Percentiles rank a stretch among this genome's conserved stretches.
phyloP scores from a whole-genome alignment of 2,888 invertebrate genomes.

The Cremastinae sp. region DNA sequence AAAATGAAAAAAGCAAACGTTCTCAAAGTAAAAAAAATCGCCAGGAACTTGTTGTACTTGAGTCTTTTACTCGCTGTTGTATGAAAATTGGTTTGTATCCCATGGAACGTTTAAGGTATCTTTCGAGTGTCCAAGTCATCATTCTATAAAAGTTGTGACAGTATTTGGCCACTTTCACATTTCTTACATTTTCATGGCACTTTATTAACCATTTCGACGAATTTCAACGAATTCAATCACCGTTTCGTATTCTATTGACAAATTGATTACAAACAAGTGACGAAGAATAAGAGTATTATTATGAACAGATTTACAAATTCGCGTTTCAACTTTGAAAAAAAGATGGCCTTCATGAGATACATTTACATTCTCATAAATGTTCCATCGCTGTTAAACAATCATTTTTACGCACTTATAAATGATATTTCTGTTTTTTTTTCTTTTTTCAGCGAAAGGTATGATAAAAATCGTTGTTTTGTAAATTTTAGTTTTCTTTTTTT shows the following conservation, averaged over 20 bases:
- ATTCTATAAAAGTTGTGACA: slow-evolving; percentile 18
- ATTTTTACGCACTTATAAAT: no score
- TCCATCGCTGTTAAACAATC: no score
- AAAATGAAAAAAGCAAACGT: slow-evolving; percentile 38
- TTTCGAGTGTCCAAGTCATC: slow-evolving; percentile 31
- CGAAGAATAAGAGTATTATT: no score
- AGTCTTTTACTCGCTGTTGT: slow-evolving; percentile 37
- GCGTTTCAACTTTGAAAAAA: no score
- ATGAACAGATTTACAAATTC: no score
- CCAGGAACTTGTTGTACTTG: slow-evolving; percentile 53
- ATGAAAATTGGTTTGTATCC: slow-evolving; percentile 10
- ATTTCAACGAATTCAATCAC: neutral
- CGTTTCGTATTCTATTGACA: neutral
- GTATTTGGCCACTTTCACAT: no score
- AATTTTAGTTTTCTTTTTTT: neutral
- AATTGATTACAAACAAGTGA: neutral
- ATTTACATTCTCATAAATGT: no score
- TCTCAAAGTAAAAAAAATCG: slow-evolving; percentile 41
- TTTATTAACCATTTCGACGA: no score
- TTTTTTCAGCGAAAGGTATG: no score
- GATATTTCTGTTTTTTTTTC: no score
- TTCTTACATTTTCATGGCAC: neutral
- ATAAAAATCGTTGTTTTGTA: no score
- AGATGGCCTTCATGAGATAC: no score
- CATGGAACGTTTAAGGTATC: slow-evolving; percentile 27